Evolutionary conservation across 2,113 vertebrate species (phyloP).

Genomic region (Oceanites oceanicus): DNA sequence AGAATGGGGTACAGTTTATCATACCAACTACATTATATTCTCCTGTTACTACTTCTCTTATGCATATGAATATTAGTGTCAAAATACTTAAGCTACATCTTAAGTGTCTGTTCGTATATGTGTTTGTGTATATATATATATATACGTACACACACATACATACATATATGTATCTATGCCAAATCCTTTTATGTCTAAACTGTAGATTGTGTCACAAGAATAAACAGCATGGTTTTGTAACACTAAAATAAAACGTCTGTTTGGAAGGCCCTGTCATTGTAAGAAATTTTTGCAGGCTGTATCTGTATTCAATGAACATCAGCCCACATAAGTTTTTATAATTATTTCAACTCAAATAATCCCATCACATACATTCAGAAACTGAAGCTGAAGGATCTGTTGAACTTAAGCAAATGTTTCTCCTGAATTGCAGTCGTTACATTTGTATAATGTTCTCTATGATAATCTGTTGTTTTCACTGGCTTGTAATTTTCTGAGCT

Average conservation of each 20-base stretch:
- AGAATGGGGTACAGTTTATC: background rate
- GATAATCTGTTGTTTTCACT: background rate
- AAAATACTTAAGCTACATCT: background rate
- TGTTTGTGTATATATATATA: background rate
- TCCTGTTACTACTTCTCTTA: slow-evolving; percentile 8
- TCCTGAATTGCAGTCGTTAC: background rate
- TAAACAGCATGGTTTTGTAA: slow-evolving; percentile 36
- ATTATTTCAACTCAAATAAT: slow-evolving; percentile 17
- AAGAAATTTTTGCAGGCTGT: background rate
- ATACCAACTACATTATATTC: background rate
- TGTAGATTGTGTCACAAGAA: slow-evolving; percentile 56
- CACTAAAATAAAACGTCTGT: slow-evolving; percentile 69
- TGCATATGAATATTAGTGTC: background rate
- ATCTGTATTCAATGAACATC: slow-evolving; percentile 16
- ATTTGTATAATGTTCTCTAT: background rate
- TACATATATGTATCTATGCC: background rate
- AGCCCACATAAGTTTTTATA: background rate
- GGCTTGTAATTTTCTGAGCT: background rate
- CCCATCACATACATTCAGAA: background rate
- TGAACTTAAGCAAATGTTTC: background rate
- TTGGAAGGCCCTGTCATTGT: background rate
- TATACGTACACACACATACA: rapidly evolving
- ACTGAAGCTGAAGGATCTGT: background rate
- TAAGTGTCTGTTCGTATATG: background rate
- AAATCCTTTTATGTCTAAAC: slow-evolving; percentile 51